phyloP scores from a whole-genome alignment of 2,888 invertebrate species.

The Argyresthia albistria region DNA sequence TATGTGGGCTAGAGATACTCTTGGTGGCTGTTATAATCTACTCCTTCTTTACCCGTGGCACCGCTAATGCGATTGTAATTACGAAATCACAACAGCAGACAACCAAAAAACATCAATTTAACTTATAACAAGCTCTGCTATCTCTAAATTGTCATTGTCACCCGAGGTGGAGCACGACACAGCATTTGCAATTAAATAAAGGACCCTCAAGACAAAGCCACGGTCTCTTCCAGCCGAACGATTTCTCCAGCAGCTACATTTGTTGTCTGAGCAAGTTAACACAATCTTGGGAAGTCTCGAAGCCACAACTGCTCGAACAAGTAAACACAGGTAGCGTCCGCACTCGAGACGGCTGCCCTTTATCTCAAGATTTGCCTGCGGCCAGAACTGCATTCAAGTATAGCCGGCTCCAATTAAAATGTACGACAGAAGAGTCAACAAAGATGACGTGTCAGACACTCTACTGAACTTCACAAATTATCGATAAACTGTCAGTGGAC shows the following conservation, averaged over 20 bases:
- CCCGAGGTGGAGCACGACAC: too few relatives aligned
- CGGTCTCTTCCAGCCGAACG: too few relatives aligned
- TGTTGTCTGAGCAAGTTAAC: not conserved
- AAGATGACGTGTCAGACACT: not conserved
- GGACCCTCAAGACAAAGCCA: too few relatives aligned
- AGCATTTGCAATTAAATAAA: too few relatives aligned
- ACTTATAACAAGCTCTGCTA: too few relatives aligned
- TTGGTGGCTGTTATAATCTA: not conserved
- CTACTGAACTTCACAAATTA: too few relatives aligned
- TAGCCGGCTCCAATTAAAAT: slow-evolving; percentile 4
- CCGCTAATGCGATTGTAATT: too few relatives aligned
- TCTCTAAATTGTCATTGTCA: too few relatives aligned
- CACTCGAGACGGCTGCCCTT: slow-evolving; percentile 60
- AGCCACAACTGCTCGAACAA: not conserved
- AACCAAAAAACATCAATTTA: too few relatives aligned
- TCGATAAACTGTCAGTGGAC: too few relatives aligned
- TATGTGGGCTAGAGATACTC: not conserved
- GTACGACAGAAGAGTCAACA: not conserved
- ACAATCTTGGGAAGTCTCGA: not conserved
- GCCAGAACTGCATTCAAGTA: slow-evolving; percentile 7
- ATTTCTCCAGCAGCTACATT: not conserved
- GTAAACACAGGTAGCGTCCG: slow-evolving; percentile 37
- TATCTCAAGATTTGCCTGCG: slow-evolving; percentile 23
- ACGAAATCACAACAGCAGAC: too few relatives aligned
- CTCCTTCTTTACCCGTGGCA: not conserved